Conservation (phyloP, 2,113 vertebrate genomes). For the Grus americana region DNA sequence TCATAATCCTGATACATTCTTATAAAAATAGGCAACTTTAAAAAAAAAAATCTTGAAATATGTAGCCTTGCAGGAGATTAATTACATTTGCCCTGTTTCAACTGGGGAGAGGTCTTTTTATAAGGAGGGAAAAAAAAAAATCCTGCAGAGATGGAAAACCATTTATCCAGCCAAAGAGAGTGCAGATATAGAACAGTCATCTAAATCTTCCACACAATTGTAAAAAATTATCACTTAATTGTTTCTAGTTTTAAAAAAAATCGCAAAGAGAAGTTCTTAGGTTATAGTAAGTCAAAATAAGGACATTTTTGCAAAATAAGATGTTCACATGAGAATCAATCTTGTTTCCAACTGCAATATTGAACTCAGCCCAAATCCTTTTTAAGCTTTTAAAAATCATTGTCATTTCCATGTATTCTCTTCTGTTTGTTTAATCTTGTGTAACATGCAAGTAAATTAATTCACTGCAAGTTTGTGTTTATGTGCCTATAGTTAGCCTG, state of each 20-base stretch:
- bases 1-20: neutral
- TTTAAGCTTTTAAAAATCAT: neutral
- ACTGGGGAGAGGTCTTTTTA: neutral
- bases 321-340: neutral
- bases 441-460: neutral
- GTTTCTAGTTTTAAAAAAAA: neutral
- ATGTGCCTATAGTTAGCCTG: neutral
- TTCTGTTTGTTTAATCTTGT: neutral
- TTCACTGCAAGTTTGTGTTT: neutral
- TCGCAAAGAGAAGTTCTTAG: rapidly evolving
- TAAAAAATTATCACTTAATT: neutral
- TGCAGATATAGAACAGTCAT: neutral
- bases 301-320: neutral
- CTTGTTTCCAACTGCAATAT: neutral
- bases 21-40: neutral
- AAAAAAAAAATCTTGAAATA: neutral
- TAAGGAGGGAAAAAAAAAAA: neutral
- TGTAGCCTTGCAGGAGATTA: neutral
- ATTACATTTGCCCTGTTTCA: neutral
- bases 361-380: neutral
- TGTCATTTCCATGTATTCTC: neutral
- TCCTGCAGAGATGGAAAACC: neutral
- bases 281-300: neutral
- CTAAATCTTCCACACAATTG: neutral
- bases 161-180: neutral